Conservation (phyloP, 2,113 vertebrate genomes). For the Amblyornis subalaris region DNA sequence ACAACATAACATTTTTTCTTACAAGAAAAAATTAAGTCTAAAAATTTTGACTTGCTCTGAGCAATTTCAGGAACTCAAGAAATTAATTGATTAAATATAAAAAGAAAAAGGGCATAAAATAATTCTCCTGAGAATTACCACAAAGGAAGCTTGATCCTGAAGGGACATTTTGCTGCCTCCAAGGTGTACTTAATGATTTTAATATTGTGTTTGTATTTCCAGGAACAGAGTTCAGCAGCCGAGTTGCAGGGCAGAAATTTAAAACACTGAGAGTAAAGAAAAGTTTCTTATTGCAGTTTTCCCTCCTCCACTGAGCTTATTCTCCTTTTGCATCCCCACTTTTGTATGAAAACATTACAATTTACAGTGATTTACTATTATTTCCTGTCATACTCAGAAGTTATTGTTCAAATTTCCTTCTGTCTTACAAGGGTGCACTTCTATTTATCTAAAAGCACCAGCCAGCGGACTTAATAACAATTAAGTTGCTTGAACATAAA, state of each 20-base stretch:
- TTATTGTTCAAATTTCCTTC: neutral
- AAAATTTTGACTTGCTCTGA: neutral
- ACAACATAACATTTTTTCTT: neutral
- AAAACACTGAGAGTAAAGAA: neutral
- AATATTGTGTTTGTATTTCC: neutral
- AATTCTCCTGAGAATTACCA: neutral
- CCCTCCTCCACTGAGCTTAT: neutral
- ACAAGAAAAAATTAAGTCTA: neutral
- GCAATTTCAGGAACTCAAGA: neutral
- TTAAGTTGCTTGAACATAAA: neutral
- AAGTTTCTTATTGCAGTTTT: neutral
- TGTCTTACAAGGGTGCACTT: neutral
- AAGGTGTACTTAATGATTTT: neutral
- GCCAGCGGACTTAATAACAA: neutral
- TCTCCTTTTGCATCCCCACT: neutral
- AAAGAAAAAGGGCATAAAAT: neutral
- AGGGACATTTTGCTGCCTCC: neutral
- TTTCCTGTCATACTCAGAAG: neutral
- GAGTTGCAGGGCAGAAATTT: neutral
- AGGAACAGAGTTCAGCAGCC: neutral
- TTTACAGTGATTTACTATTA: neutral
- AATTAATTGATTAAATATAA: neutral
- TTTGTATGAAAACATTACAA: neutral
- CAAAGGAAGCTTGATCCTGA: neutral
- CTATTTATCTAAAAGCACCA: slow-evolving; percentile 3